phyloP scores from a whole-genome alignment of 2,888 invertebrate species.

The Fissipunctia ypsillon region DNA sequence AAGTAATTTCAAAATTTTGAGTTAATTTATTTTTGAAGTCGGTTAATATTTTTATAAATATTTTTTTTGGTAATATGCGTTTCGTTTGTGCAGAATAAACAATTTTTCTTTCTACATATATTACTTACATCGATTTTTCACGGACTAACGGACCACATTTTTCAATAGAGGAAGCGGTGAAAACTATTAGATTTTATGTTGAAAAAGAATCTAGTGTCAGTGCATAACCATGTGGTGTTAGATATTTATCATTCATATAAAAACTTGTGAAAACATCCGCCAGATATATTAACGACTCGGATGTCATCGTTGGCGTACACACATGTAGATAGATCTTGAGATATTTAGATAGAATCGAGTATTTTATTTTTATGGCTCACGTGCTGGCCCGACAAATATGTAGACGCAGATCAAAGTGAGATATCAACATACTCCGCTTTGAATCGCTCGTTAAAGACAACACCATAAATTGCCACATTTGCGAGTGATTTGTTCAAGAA shows the following conservation, averaged over 20 bases:
- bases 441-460: slow-evolving; percentile 32
- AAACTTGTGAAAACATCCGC: slow-evolving; percentile 31
- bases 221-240: slow-evolving; percentile 1
- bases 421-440: slow-evolving; percentile 30
- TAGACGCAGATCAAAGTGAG: slow-evolving; percentile 45
- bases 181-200: not conserved
- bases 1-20: too few species aligned
- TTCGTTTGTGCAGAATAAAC: too few species aligned
- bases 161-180: not conserved
- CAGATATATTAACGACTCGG: slow-evolving; percentile 18
- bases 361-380: slow-evolving; percentile 53
- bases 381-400: slow-evolving; percentile 52
- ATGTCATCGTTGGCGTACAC: slow-evolving; percentile 15
- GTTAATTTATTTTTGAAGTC: too few species aligned
- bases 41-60: too few species aligned
- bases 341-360: slow-evolving; percentile 49
- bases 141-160: too few species aligned
- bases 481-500: slow-evolving; percentile 17
- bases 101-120: too few species aligned
- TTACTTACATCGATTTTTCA: not conserved
- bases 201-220: not conserved
- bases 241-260: slow-evolving; percentile 22
- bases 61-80: too few species aligned
- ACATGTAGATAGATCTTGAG: slow-evolving; percentile 37
- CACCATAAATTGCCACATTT: slow-evolving; percentile 34